Evolutionary conservation across 2,113 vertebrate species (phyloP).

Genomic region (Acrocephalus kingi): DNA sequence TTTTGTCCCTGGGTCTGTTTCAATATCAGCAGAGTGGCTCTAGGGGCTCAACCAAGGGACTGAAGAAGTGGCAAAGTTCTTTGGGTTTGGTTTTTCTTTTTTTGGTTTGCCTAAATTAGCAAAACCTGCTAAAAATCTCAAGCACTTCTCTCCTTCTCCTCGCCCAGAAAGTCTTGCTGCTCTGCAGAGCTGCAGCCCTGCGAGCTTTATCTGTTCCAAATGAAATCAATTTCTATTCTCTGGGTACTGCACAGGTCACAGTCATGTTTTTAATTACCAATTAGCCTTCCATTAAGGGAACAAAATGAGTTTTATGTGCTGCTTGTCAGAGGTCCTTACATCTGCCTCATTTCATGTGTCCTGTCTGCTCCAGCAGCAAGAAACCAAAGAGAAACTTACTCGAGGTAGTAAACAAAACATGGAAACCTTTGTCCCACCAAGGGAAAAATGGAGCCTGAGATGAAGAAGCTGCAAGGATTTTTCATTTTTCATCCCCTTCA

Average conservation of each 20-base stretch:
- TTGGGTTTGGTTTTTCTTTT: background rate
- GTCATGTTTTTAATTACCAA: conserved; percentile 58
- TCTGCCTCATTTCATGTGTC: background rate
- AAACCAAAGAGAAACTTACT: background rate
- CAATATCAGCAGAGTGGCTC: background rate
- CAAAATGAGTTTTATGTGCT: conserved; percentile 48
- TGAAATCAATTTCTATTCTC: conserved; percentile 27
- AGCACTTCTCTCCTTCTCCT: background rate
- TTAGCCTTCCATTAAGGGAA: conserved; percentile 59
- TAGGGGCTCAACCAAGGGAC: background rate
- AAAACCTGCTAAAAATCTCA: background rate
- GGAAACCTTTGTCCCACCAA: background rate
- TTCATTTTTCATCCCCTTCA: conserved; percentile 25
- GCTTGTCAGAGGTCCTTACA: conserved; percentile 39
- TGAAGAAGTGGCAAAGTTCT: background rate
- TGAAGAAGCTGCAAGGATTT: conserved; percentile 6
- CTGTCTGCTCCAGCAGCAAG: background rate
- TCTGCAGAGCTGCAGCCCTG: background rate
- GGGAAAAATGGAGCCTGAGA: background rate
- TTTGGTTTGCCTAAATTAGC: background rate
- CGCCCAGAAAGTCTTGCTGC: background rate
- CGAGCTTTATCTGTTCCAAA: conserved; percentile 26
- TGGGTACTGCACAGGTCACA: conserved; percentile 28
- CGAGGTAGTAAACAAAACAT: background rate
- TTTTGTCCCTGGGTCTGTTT: background rate